Percentiles rank a stretch among this genome's conserved stretches.
Conservation (phyloP, 2,797 vertebrate genomes). For the Semaprochilodus insignis region DNA sequence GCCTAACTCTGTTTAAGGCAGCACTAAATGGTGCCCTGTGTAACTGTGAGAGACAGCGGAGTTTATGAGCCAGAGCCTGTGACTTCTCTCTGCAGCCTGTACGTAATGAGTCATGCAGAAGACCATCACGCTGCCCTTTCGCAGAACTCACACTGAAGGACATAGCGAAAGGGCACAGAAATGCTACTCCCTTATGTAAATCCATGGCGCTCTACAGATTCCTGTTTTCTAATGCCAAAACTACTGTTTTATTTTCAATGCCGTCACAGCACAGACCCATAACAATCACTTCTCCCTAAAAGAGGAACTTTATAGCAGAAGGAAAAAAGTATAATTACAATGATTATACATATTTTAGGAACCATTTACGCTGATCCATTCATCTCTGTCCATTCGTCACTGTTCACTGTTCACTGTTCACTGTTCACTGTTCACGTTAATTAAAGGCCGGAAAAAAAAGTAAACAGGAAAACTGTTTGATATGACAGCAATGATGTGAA, state of each 20-base stretch:
- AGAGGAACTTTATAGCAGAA: no score
- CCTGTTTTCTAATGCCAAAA: conserved; percentile 33
- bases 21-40: not conserved
- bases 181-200: conserved; percentile 14
- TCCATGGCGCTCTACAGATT: conserved; percentile 16
- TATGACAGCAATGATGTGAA: not conserved
- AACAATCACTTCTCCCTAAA: no score
- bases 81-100: conserved; percentile 31
- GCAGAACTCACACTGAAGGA: conserved; percentile 36
- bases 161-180: conserved; percentile 31
- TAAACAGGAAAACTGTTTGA: not conserved
- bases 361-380: no score
- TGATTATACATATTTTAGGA: no score
- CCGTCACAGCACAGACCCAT: not conserved
- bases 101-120: conserved; percentile 40
- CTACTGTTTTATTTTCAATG: not conserved
- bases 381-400: no score
- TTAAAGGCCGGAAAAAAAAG: no score
- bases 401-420: no score
- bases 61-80: conserved; percentile 9
- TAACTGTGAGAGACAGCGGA: not conserved
- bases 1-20: not conserved
- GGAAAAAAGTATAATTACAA: no score
- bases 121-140: conserved; percentile 26
- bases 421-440: no score